Conservation (phyloP, 2,797 vertebrate species). For the Lindbergichthys nudifrons region DNA sequence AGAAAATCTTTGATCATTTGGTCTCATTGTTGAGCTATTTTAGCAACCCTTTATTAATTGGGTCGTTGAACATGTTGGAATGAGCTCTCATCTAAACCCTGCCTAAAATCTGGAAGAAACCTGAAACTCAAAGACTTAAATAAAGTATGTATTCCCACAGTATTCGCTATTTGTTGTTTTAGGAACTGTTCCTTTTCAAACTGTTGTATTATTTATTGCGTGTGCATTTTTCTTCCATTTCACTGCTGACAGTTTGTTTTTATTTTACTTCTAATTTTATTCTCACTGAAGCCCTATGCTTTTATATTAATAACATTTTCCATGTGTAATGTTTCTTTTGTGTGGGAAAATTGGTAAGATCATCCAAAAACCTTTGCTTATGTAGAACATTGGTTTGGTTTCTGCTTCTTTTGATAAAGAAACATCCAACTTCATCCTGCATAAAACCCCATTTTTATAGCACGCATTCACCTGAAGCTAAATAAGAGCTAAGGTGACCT, state of each 20-base stretch:
- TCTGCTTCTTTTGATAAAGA: not conserved
- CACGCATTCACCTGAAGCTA: not conserved
- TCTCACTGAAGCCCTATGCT: not conserved
- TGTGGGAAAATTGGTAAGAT: not conserved
- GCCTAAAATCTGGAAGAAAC: not conserved
- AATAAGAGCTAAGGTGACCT: not conserved
- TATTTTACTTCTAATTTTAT: constrained; percentile 1
- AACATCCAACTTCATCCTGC: constrained; percentile 2
- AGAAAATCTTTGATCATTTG: not conserved
- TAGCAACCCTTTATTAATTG: not conserved
- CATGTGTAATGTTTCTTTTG: not conserved
- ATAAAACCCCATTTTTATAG: not conserved
- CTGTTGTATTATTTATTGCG: not conserved
- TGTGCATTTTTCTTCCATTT: constrained; percentile 5
- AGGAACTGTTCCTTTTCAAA: not conserved
- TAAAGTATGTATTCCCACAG: not conserved
- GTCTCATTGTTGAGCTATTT: not conserved
- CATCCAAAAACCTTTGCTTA: not conserved
- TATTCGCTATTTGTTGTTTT: not conserved
- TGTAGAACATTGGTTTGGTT: not conserved
- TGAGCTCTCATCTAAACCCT: not conserved
- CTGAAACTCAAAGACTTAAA: not conserved
- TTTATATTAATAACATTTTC: not conserved
- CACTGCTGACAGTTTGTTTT: not conserved
- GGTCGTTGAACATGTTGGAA: not conserved